Evolutionary conservation across 2,797 vertebrate genomes (phyloP), one percentile per base, ranked within the genome.

Genomic region (Valencia hispanica): DNA sequence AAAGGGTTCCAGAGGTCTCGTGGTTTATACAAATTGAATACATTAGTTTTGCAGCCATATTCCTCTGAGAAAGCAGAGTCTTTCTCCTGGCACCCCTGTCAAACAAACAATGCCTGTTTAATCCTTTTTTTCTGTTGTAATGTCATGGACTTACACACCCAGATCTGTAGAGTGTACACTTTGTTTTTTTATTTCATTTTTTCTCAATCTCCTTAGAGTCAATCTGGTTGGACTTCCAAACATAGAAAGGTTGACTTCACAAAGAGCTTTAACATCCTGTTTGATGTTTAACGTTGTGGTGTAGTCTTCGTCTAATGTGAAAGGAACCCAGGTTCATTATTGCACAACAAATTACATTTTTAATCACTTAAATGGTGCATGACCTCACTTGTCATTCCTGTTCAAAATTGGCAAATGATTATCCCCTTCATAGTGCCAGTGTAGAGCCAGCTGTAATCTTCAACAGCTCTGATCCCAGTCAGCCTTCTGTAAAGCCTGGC

Each of bases 401-500:
- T 61, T 57, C 11, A 18, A 41, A 53, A 30, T 47, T 36, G 55
- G 2, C 47, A 72, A 70, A 41, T 59, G 39, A 53, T 22, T 41
- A 18, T 4, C 18, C 18, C 70, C 36, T 30, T 39, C 47, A 74
- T 3, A 18, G 66, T 68, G 63, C 57, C 68, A 63, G 22, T 41
- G 65, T 68, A 72, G 11, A 75, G 47, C 82, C 71, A 81, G 50
- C 72, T 47, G 59, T 1, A 59, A 41, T 57, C 70, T 14, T n/a
- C 27, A 36, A 66, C 30, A 53, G 75, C 59, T 72, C 70, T 71
- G 17, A 73, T 75, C 27, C 0, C 55, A 34, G 6, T 51, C 34
- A 55, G 78, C 69, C 77, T 79, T 34, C 70, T 61, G 68, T 55
- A 45, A 73, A 83, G 73, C 74, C 72, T 36, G 65, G 53, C 51